Evolutionary conservation across 2,888 invertebrate species (phyloP), one percentile per base, ranked within the genome.

Genomic region (Ganaspis brasiliensis): DNA sequence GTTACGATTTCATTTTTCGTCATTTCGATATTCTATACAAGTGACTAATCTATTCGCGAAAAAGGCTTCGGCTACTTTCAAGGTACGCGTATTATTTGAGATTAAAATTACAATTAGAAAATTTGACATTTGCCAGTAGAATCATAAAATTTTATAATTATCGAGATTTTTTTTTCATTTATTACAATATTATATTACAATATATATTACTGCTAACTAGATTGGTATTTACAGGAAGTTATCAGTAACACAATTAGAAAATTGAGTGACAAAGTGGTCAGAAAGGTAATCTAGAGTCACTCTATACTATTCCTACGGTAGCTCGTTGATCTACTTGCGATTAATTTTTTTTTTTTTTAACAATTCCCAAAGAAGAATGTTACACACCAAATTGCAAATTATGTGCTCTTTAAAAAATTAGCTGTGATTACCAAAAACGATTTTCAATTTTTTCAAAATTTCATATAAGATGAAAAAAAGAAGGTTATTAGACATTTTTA

Each of bases 61-160:
- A 87, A 87, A 85, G 85, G 84, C 79, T 85, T 84, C 81, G 81
- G 77, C 84, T 87, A 87, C 87, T 87, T 87, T 87, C 87, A 87
- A 88, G 88, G 87, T 88, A 88, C 88, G 85, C 82, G 79, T 84
- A 79, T 81, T 75, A 63, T 81, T 35, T 37, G 35, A 37, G 40
- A 63, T 63, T 63, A 63, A 12, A 31, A 16, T 40, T 63, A 35
- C 31, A 59, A 59, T 35, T 19, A 12, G 31, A 37, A 37, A 61
- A 61, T 35, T 61, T 31, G n/a, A 61, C 16, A 61, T 10, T 16
- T 19, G 3, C 24, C 16, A 61, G 26, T 61, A 16, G 5, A 56
- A 21, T 16, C 4, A 35, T 12, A 61, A n/a, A 37, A 35, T 37
- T 35, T 61, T 37, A 31, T 61, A 35, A 10, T 61, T 10, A 12